These are phyloP conservation scores for Unio pictorum DNA, from an alignment of 2,888 invertebrate species.

Conservation along the genomic window DNA sequence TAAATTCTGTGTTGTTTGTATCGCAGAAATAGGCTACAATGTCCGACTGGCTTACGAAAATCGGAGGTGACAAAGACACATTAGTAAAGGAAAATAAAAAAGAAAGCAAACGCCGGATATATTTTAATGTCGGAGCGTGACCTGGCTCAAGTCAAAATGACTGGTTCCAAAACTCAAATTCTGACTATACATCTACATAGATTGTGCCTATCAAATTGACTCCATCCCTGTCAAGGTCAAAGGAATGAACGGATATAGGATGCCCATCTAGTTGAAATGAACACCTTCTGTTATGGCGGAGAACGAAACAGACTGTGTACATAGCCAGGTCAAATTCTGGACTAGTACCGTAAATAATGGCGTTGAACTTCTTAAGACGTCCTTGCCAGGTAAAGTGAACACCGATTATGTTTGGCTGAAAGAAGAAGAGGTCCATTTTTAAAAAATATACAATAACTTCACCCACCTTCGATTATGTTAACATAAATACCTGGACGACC, in stretches of 20 bases:
- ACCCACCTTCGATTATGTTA: too few species aligned
- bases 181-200: constrained; percentile 17
- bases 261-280: constrained; percentile 82
- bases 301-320: constrained; percentile 88
- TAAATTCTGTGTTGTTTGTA: too few species aligned
- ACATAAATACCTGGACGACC: too few species aligned
- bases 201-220: constrained; percentile 44
- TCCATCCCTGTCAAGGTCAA: constrained; percentile 36
- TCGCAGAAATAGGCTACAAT: too few species aligned
- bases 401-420: constrained; percentile 43
- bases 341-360: constrained; percentile 74
- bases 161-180: too few species aligned
- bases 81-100: too few species aligned
- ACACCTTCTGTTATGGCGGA: constrained; percentile 83
- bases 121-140: too few species aligned
- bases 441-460: too few species aligned
- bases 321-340: constrained; percentile 93
- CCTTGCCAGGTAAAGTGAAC: constrained; percentile 51
- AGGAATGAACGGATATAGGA: constrained; percentile 82
- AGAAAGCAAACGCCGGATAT: too few species aligned
- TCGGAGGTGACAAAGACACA: too few species aligned
- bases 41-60: too few species aligned
- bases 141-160: too few species aligned
- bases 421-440: constrained; percentile 2
- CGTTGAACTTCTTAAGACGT: constrained; percentile 47